Percentiles rank a stretch among this genome's conserved stretches.
These are phyloP conservation scores for Parazoanthus swiftii DNA, from an alignment of 92 coral and sea anemone genomes.

Conservation along the genomic window DNA sequence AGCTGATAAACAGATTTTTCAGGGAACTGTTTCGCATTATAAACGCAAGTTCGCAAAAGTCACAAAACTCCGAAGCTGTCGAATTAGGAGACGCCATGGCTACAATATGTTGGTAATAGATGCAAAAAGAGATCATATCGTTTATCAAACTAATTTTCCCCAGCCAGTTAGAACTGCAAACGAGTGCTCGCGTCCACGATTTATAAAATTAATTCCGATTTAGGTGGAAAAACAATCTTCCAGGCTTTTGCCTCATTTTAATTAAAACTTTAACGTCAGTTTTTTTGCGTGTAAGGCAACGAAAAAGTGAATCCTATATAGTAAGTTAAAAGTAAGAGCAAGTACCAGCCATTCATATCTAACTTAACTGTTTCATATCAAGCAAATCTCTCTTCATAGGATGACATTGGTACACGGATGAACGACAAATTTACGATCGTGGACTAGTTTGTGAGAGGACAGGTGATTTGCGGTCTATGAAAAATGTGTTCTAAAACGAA, in stretches of 20 bases:
- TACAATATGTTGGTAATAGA: not conserved
- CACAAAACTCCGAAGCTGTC: not conserved
- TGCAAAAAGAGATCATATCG: not conserved
- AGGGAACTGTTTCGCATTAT: not conserved
- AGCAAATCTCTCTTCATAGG: not conserved
- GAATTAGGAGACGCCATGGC: not conserved
- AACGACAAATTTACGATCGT: not conserved
- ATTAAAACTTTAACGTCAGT: not conserved
- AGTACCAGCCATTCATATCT: not conserved
- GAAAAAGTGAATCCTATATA: no score
- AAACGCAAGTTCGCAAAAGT: not conserved
- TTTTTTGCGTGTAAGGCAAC: no score
- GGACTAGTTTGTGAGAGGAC: not conserved
- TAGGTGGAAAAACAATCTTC: not conserved
- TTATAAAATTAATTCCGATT: not conserved
- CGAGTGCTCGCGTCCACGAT: not conserved
- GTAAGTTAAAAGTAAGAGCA: not conserved
- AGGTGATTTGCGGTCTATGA: not conserved
- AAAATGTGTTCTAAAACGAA: not conserved
- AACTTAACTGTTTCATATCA: no score
- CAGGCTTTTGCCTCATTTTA: not conserved
- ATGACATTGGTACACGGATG: not conserved
- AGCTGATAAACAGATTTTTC: not conserved
- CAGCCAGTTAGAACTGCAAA: not conserved
- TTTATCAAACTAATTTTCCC: no score